phyloP scores from a whole-genome alignment of 2,113 vertebrate species.

The Cyrtonyx montezumae region DNA sequence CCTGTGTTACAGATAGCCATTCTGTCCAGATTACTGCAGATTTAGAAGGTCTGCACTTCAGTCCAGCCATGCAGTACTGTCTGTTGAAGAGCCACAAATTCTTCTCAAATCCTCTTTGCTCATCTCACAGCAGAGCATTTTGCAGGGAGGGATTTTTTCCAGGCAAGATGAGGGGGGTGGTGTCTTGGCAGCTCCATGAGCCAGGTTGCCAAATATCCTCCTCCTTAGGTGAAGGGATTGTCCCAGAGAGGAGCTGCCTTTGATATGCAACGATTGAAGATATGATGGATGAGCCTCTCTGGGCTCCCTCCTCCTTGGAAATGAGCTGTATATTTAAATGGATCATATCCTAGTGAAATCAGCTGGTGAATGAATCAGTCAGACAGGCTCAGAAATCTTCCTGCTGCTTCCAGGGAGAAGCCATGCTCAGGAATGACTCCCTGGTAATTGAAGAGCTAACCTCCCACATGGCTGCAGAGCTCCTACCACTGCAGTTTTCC shows the following conservation, averaged over 20 bases:
- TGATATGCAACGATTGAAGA: not conserved
- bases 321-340: not conserved
- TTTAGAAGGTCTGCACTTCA: rapidly evolving
- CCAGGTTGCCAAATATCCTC: rapidly evolving
- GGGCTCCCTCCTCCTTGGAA: not conserved
- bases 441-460: not conserved
- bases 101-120: not conserved
- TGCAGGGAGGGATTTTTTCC: not conserved
- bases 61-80: not conserved
- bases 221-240: not conserved
- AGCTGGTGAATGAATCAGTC: not conserved
- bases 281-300: not conserved
- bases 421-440: rapidly evolving
- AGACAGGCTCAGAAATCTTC: not conserved
- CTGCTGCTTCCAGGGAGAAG: not conserved
- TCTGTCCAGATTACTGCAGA: not conserved
- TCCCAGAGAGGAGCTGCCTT: rapidly evolving
- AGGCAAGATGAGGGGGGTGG: not conserved
- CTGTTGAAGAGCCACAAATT: not conserved
- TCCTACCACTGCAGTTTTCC: rapidly evolving
- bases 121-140: rapidly evolving
- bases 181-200: not conserved
- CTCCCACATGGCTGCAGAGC: rapidly evolving
- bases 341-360: not conserved
- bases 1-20: not conserved